Evolutionary conservation across 2,888 invertebrate genomes (phyloP), one percentile per base, ranked within the genome.

Genomic region (Myathropa florea): DNA sequence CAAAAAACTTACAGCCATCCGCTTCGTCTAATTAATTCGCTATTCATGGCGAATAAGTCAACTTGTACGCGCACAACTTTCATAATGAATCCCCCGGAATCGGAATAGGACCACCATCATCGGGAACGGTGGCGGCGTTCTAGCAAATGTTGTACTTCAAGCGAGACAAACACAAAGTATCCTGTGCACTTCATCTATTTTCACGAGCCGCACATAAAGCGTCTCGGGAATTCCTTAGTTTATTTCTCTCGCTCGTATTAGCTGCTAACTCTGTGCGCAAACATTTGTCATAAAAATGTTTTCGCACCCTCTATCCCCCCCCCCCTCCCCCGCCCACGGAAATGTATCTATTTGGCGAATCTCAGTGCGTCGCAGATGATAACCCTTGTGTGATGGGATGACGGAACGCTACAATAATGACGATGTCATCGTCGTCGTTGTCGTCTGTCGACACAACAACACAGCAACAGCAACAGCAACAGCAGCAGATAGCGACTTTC

Each of bases 291-390:
- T 73, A 80, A 80, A 80, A 80, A 80, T 24, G 36, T 21, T 61
- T 39, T 33, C 33, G 10, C 55, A 4, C 21, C 55, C 57, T n/a
- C n/a, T n/a, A n/a, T n/a, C n/a, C 23, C 64, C 21, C 28, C 10
- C 10, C 12, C 21, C 21, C 9, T 10, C 24, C 10, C 18, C 3
- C 33, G 30, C 30, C 18, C 28, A 18, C 21, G 12, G 30, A 65
- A 79, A 80, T 67, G 59, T 70, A 61, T 75, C 76, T 84, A 71
- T 71, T 70, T 65, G 46, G 33, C 26, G 67, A 84, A 84, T 84
- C 84, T 63, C 84, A 76, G 76, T 64, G 70, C 64, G 36, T 68
- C 39, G 76, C 55, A 63, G 60, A 64, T 71, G 33, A 63, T 78
- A 61, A 76, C 65, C 82, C 77, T 73, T 65, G 39, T 67, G 36